Evolutionary conservation across 2,797 vertebrate species (phyloP).

Genomic region (Halcyon smyrnensis): DNA sequence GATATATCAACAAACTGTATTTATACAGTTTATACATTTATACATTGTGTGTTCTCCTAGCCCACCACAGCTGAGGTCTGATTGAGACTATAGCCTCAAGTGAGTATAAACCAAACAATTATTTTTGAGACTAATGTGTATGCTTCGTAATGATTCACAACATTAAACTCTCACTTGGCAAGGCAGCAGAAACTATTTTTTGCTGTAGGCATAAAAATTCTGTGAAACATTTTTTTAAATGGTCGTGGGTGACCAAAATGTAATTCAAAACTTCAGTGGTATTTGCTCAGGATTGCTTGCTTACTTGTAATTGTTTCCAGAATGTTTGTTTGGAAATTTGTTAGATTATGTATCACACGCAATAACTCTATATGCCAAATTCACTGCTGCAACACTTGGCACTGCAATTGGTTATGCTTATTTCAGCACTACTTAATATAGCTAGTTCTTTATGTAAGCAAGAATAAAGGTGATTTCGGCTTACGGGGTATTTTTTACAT

Average conservation of each 20-base stretch:
- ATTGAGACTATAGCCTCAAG: slow-evolving; percentile 66
- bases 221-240: slow-evolving; percentile 29
- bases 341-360: slow-evolving; percentile 68
- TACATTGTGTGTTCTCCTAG: slow-evolving; percentile 6
- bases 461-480: slow-evolving; percentile 63
- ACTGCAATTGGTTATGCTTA: slow-evolving; percentile 33
- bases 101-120: slow-evolving; percentile 78
- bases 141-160: slow-evolving; percentile 79
- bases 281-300: slow-evolving; percentile 72
- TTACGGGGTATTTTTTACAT: background rate
- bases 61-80: slow-evolving; percentile 64
- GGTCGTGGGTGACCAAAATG: slow-evolving; percentile 68
- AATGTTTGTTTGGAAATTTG: slow-evolving; percentile 79
- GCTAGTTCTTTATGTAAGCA: slow-evolving; percentile 41
- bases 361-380: slow-evolving; percentile 64
- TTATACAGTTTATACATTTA: too few species aligned
- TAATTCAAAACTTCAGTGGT: slow-evolving; percentile 74
- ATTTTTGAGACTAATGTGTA: slow-evolving; percentile 72
- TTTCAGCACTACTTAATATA: slow-evolving; percentile 67
- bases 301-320: slow-evolving; percentile 83
- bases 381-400: slow-evolving; percentile 71
- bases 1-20: slow-evolving; percentile 54
- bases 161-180: slow-evolving; percentile 70
- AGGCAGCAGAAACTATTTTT: slow-evolving; percentile 34
- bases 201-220: slow-evolving; percentile 47